phyloP scores from a whole-genome alignment of 2,797 vertebrate genomes.

The Microctenopoma steveboyesi region DNA sequence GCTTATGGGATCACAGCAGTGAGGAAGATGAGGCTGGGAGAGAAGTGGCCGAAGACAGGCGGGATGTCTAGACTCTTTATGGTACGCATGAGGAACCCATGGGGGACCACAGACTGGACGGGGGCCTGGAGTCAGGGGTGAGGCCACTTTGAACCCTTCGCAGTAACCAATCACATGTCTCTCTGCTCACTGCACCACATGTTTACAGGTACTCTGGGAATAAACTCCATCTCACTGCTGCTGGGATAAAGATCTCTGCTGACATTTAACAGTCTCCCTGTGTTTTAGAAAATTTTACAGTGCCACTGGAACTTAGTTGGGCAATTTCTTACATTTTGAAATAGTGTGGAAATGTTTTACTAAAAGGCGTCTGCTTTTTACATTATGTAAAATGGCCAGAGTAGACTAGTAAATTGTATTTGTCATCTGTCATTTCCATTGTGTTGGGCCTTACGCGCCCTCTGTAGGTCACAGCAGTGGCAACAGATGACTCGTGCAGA shows the following conservation, averaged over 20 bases:
- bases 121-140: conserved; percentile 87
- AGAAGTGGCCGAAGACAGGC: conserved; percentile 50
- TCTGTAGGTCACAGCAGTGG: conserved; percentile 84
- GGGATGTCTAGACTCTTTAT: conserved; percentile 73
- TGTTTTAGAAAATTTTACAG: conserved; percentile 55
- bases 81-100: conserved; percentile 87
- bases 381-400: conserved; percentile 51
- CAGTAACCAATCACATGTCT: conserved; percentile 23
- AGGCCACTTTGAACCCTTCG: conserved; percentile 37
- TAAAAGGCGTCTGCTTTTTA: conserved; percentile 51
- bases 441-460: conserved; percentile 25
- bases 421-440: conserved; percentile 44
- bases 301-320: conserved; percentile 38
- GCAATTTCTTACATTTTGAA: conserved; percentile 59
- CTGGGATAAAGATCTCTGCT: conserved; percentile 17
- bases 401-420: conserved; percentile 55
- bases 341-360: conserved; percentile 51
- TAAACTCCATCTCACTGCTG: background rate
- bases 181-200: conserved; percentile 33
- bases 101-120: conserved; percentile 87
- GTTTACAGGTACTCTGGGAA: conserved; percentile 42
- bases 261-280: conserved; percentile 37
- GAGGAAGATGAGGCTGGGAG: conserved; percentile 74
- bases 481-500: conserved; percentile 78
- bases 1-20: conserved; percentile 86